Conservation (phyloP, 2,113 vertebrate species). For the Rhinolophus ferrumequinum region DNA sequence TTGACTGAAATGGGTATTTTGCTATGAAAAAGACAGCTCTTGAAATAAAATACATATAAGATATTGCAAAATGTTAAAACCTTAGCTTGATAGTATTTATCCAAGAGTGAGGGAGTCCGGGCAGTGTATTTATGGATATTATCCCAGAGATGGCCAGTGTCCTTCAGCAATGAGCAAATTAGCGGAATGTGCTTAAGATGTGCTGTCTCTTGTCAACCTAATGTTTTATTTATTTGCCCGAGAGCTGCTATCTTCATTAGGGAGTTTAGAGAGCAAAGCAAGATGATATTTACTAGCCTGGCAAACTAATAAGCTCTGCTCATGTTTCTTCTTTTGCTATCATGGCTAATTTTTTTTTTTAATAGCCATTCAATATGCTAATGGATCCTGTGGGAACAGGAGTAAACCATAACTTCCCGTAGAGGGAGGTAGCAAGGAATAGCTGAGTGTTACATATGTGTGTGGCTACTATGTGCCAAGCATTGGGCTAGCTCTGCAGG, state of each 20-base stretch:
- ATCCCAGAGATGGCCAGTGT: slow-evolving; percentile 40
- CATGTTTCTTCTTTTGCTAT: slow-evolving; percentile 66
- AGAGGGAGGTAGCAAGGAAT: background rate
- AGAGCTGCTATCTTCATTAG: slow-evolving; percentile 77
- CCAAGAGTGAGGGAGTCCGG: background rate
- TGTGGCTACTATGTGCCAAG: background rate
- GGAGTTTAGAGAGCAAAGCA: slow-evolving; percentile 69
- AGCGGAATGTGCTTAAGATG: slow-evolving; percentile 41
- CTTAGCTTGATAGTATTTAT: background rate
- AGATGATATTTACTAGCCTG: slow-evolving; percentile 67
- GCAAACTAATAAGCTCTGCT: slow-evolving; percentile 71
- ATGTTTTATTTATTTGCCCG: slow-evolving; percentile 79
- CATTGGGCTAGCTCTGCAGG: background rate
- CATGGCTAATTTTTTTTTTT: slow-evolving; percentile 53
- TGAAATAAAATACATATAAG: slow-evolving; percentile 62
- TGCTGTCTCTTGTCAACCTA: slow-evolving; percentile 57
- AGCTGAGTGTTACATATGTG: background rate
- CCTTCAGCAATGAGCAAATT: slow-evolving; percentile 67
- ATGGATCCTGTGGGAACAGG: background rate
- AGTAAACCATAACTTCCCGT: background rate
- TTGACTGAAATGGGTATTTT: slow-evolving; percentile 73
- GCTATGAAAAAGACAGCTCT: slow-evolving; percentile 41
- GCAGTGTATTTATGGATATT: slow-evolving; percentile 7
- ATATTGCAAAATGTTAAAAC: slow-evolving; percentile 45
- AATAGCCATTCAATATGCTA: slow-evolving; percentile 55